Evolutionary conservation across 2,888 invertebrate genomes (phyloP), one percentile per base, ranked within the genome.

Genomic region (Meteorus cinctellus): DNA sequence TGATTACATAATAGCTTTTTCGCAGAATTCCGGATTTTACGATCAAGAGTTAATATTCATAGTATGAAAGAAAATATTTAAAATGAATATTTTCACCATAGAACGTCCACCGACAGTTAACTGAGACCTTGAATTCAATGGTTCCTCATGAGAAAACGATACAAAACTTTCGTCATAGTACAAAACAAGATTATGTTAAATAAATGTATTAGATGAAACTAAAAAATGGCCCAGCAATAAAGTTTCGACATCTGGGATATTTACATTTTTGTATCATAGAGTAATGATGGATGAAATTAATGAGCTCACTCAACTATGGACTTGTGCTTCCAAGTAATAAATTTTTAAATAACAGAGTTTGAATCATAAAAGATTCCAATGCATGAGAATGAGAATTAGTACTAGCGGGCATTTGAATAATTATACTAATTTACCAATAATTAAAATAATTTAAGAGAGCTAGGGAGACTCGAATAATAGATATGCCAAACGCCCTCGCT

Each of bases 391-490:
- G 4, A 48, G 55, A 55, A 55, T 55, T 55, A 55, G n/a, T 48
- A 34, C n/a, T 65, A 14, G 34, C 36, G 36, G 65, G 36, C 65
- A 36, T 65, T 65, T 27, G 62, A 62, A 27, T 62, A 19, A 65
- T 65, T 65, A 65, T 65, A 34, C 36, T 65, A 65, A 65, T 65
- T 65, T 16, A 65, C 36, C 36, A 62, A 62, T 62, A 29, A 65
- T 65, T 41, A 41, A 19, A 41, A 41, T 41, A 41, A 65, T 65
- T 65, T 36, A 65, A 65, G n/a, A 41, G 12, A 29, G 29, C 31
- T 31, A 63, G 27, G 34, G 31, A 27, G 31, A 27, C 31, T 55
- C 16, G 51, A 69, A 69, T 51, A 69, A 69, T 24, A 62, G 31
- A 62, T 62, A 62, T 27, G 5, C n/a, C 59, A 60, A 29, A 60